A percentile compares a stretch with the other conserved stretches of the same genome.
phyloP scores from a whole-genome alignment of 2,888 invertebrate genomes.

The Lasioglossum vierecki region DNA sequence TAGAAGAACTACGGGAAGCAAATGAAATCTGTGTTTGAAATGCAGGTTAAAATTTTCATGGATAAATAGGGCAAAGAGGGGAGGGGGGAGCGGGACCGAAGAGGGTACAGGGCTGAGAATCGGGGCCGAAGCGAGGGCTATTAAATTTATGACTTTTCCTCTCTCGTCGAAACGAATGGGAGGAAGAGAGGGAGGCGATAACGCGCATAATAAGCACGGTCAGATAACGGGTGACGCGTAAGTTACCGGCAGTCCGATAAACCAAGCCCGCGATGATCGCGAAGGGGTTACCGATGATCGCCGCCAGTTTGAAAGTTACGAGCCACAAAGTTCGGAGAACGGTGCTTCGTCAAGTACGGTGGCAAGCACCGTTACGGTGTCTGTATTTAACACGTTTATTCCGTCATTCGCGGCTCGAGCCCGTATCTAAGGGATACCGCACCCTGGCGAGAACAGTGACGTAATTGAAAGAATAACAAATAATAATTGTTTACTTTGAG shows the following conservation, averaged over 20 bases:
- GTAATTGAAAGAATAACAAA: too few species aligned
- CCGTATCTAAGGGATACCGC: background rate
- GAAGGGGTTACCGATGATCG: slow-evolving; percentile 15
- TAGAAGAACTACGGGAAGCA: background rate
- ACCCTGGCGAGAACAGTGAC: too few species aligned
- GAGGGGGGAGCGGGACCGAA: background rate
- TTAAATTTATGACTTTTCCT: slow-evolving; percentile 76
- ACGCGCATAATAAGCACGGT: slow-evolving; percentile 73
- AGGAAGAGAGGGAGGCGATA: slow-evolving; percentile 68
- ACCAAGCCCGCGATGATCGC: slow-evolving; percentile 41
- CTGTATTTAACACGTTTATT: slow-evolving; percentile 9
- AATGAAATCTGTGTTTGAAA: background rate
- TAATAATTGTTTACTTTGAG: too few species aligned
- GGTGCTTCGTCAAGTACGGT: background rate
- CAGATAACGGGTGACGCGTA: slow-evolving; percentile 74
- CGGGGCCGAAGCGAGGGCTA: slow-evolving; percentile 52
- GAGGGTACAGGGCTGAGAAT: background rate
- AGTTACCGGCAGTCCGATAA: slow-evolving; percentile 74
- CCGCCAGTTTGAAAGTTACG: background rate
- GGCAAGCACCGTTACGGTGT: slow-evolving; percentile 12
- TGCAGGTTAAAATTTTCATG: background rate
- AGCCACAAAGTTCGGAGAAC: background rate
- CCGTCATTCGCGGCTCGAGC: background rate
- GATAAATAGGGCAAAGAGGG: background rate
- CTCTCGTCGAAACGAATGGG: slow-evolving; percentile 57